phyloP scores from a whole-genome alignment of 2,888 invertebrate species.

The Criorhina ranunculi region DNA sequence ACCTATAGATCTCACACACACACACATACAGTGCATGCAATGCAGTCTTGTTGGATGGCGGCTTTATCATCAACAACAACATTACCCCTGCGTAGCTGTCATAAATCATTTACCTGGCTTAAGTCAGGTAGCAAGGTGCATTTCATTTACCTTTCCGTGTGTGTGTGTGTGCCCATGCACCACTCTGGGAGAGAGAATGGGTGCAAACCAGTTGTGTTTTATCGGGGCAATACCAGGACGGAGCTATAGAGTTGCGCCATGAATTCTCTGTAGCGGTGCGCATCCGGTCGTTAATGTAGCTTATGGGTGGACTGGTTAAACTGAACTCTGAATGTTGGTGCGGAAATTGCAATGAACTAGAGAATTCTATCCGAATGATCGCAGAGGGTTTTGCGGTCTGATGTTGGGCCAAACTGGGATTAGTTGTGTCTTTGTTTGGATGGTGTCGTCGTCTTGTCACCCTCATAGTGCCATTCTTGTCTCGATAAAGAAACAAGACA shows the following conservation, averaged over 20 bases:
- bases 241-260: conserved; percentile 68
- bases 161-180: conserved; percentile 24
- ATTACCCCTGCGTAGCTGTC: conserved; percentile 72
- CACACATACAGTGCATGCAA: conserved; percentile 5
- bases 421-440: conserved; percentile 15
- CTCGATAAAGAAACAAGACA: conserved; percentile 32
- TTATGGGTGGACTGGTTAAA: conserved; percentile 62
- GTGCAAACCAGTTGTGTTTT: conserved; percentile 68
- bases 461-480: conserved; percentile 61
- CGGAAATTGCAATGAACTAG: conserved; percentile 54
- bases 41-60: neutral
- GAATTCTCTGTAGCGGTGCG: conserved; percentile 72
- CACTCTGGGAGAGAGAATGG: conserved; percentile 49
- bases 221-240: conserved; percentile 74
- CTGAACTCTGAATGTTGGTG: conserved; percentile 7
- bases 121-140: conserved; percentile 77
- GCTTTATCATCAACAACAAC: conserved; percentile 72
- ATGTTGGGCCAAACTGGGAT: conserved; percentile 45
- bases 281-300: conserved; percentile 74
- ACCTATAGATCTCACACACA: conserved; percentile 4
- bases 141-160: conserved; percentile 65
- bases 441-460: conserved; percentile 69
- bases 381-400: conserved; percentile 37
- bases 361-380: conserved; percentile 21
- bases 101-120: conserved; percentile 74